Percentiles rank a stretch among this genome's conserved stretches.
Evolutionary conservation across 2,797 vertebrate genomes (phyloP).

Genomic region (Brotula barbata): DNA sequence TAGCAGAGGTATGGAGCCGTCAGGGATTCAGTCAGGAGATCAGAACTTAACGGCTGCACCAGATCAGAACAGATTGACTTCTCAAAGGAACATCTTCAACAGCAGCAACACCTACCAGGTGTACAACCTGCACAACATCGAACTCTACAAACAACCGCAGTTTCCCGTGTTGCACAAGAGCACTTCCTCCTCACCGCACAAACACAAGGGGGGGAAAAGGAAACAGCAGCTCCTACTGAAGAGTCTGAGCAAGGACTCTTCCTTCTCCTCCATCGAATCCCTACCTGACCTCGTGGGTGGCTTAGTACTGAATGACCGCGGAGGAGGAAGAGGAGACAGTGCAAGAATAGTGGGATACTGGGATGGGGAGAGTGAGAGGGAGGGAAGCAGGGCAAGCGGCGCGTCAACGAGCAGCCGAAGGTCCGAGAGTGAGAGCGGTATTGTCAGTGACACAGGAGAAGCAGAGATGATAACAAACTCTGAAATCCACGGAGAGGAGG

Average conservation of each 20-base stretch:
- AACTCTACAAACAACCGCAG: slow-evolving; percentile 80
- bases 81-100: background rate
- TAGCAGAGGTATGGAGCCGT: background rate
- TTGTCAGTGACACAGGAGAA: slow-evolving; percentile 88
- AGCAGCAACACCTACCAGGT: slow-evolving; percentile 85
- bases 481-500: slow-evolving; percentile 78
- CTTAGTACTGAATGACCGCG: slow-evolving; percentile 36
- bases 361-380: slow-evolving; percentile 11
- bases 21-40: slow-evolving; percentile 1
- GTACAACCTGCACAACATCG: slow-evolving; percentile 87
- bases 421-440: slow-evolving; percentile 92
- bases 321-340: slow-evolving; percentile 7
- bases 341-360: background rate
- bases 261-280: slow-evolving; percentile 90
- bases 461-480: slow-evolving; percentile 83
- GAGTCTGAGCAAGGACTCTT: slow-evolving; percentile 88
- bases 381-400: slow-evolving; percentile 63
- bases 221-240: slow-evolving; percentile 81
- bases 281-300: slow-evolving; percentile 87
- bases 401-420: slow-evolving; percentile 74
- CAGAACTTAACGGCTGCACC: no score
- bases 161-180: slow-evolving; percentile 65
- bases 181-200: slow-evolving; percentile 46
- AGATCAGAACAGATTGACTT: background rate
- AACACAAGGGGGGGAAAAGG: slow-evolving; percentile 49